A percentile compares a stretch with the other conserved stretches of the same genome.
These are phyloP conservation scores for Bubo bubo DNA, from an alignment of 2,113 vertebrate species.

Conservation along the genomic window DNA sequence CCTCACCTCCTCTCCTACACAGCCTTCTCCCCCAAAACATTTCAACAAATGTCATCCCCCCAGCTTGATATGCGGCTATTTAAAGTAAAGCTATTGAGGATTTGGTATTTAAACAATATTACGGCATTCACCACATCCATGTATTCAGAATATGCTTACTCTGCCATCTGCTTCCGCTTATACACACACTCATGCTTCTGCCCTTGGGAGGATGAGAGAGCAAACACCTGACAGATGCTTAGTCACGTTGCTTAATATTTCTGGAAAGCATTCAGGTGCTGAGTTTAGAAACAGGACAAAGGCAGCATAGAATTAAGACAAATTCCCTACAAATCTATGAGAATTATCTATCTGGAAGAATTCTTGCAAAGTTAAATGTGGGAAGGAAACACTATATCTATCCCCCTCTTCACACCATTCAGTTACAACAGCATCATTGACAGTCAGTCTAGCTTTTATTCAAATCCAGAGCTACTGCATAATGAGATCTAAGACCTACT, in stretches of 20 bases:
- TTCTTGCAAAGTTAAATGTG: not conserved
- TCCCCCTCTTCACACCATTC: not conserved
- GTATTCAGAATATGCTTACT: slow-evolving; percentile 1
- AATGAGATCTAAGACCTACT: not conserved
- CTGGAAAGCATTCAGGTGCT: slow-evolving; percentile 19
- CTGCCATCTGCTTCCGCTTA: not conserved
- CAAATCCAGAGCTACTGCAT: not conserved
- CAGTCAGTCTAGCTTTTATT: slow-evolving; percentile 19
- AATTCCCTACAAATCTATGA: not conserved
- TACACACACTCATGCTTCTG: not conserved
- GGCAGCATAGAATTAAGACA: not conserved
- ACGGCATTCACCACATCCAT: not conserved
- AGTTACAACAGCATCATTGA: not conserved
- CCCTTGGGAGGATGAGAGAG: slow-evolving; percentile 21
- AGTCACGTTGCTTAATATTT: slow-evolving; percentile 8
- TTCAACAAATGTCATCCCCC: not conserved
- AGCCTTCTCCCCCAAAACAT: not conserved
- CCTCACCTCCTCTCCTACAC: not conserved
- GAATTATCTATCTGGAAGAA: not conserved
- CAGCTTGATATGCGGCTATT: not conserved
- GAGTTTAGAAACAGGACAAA: not conserved
- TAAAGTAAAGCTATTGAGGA: not conserved
- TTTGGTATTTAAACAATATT: slow-evolving; percentile 10
- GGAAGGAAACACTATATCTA: not conserved
- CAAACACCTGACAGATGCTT: slow-evolving; percentile 52